These are phyloP conservation scores for Aporrectodea caliginosa DNA, from an alignment of 1,140 invertebrate species.

Conservation along the genomic window DNA sequence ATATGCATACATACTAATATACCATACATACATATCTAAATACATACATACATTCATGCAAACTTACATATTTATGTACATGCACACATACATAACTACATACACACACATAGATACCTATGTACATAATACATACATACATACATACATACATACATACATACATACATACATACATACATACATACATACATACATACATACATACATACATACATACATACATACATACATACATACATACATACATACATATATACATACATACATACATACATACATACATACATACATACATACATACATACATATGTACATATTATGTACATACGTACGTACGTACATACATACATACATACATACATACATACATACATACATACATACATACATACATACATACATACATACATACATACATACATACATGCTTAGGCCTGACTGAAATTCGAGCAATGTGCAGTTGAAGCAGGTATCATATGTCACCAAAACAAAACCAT, in stretches of 20 bases:
- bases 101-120: no score
- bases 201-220: slow-evolving; percentile 12
- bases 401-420: neutral
- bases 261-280: slow-evolving; percentile 6
- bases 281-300: slow-evolving; percentile 4
- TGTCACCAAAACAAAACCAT: no score
- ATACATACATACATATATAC: slow-evolving; percentile 4
- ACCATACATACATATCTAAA: no score
- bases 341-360: neutral
- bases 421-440: no score
- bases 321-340: neutral
- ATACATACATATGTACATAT: neutral
- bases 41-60: no score
- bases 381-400: neutral
- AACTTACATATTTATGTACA: no score
- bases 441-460: no score
- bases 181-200: slow-evolving; percentile 16
- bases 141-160: slow-evolving; percentile 2
- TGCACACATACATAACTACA: no score
- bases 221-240: slow-evolving; percentile 11
- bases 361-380: neutral
- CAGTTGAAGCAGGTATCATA: no score
- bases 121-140: no score
- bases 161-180: slow-evolving; percentile 14
- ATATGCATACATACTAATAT: no score